Percentiles rank a stretch among this genome's conserved stretches.
These are phyloP conservation scores for Ceyx margarethae DNA, from an alignment of 2,113 vertebrate species.

Conservation along the genomic window DNA sequence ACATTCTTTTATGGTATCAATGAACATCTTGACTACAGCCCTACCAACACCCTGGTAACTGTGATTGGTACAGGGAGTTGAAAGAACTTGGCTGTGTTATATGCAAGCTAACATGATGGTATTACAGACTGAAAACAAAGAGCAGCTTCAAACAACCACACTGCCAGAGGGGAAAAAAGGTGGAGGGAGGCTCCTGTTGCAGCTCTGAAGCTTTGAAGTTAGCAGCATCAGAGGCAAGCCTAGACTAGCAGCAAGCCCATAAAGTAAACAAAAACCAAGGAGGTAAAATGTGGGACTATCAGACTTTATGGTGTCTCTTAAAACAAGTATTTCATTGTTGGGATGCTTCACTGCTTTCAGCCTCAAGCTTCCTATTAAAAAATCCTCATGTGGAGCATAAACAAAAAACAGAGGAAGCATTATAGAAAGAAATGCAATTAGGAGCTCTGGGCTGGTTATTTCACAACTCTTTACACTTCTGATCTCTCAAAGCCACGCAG, in stretches of 20 bases:
- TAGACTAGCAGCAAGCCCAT: conserved; percentile 12
- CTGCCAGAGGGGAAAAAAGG: not conserved
- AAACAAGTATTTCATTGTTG: not conserved
- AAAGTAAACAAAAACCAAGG: conserved; percentile 37
- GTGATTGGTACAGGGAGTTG: not conserved
- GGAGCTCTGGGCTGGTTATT: conserved; percentile 5
- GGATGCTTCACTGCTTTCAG: not conserved
- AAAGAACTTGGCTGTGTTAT: conserved; percentile 14
- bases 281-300: conserved; percentile 15
- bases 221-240: conserved; percentile 22
- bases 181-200: conserved; percentile 29
- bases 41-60: conserved; percentile 15
- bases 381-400: not conserved
- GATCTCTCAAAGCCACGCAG: conserved; percentile 14
- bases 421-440: not conserved
- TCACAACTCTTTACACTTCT: not conserved
- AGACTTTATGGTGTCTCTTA: not conserved
- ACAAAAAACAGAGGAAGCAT: not conserved
- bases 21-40: not conserved
- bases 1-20: not conserved
- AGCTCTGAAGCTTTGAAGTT: conserved; percentile 30
- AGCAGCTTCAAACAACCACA: conserved; percentile 34
- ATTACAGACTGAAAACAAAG: conserved; percentile 45
- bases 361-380: conserved; percentile 11
- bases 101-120: conserved; percentile 8